phyloP scores from a whole-genome alignment of 2,797 vertebrate genomes.

The Neopelma chrysocephalum region DNA sequence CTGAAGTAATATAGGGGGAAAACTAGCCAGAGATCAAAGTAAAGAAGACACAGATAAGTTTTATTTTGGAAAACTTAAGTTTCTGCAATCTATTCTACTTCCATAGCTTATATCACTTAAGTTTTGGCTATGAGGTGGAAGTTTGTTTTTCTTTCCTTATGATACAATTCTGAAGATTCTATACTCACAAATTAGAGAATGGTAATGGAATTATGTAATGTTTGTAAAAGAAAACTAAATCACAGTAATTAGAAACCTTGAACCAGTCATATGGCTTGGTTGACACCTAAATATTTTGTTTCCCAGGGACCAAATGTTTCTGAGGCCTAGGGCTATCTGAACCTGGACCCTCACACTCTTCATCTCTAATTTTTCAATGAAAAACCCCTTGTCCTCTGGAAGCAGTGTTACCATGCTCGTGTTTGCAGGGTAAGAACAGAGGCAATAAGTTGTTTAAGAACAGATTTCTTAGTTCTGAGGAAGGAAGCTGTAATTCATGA shows the following conservation, averaged over 20 bases:
- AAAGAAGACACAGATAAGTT: not conserved
- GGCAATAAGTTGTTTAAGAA: not conserved
- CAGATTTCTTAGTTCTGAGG: not conserved
- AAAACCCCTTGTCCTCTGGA: not conserved
- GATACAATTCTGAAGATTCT: not conserved
- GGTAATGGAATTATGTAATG: not conserved
- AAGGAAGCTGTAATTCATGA: not conserved
- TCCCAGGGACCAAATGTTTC: not conserved
- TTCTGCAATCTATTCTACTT: not conserved
- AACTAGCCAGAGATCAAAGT: not conserved
- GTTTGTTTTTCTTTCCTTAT: not conserved
- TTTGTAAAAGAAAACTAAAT: not conserved
- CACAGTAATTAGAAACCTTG: not conserved
- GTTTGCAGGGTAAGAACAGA: not conserved
- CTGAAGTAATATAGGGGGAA: not conserved
- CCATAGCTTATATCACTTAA: not conserved
- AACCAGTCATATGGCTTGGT: not conserved
- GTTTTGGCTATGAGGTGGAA: not conserved
- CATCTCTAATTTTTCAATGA: not conserved
- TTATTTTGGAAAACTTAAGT: not conserved
- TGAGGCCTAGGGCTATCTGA: not conserved
- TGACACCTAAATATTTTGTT: not conserved
- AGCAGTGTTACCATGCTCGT: not conserved
- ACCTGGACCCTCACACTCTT: not conserved
- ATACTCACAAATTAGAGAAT: not conserved